Evolutionary conservation across 2,797 vertebrate species (phyloP).

Genomic region (Gymnothorax reevesii): DNA sequence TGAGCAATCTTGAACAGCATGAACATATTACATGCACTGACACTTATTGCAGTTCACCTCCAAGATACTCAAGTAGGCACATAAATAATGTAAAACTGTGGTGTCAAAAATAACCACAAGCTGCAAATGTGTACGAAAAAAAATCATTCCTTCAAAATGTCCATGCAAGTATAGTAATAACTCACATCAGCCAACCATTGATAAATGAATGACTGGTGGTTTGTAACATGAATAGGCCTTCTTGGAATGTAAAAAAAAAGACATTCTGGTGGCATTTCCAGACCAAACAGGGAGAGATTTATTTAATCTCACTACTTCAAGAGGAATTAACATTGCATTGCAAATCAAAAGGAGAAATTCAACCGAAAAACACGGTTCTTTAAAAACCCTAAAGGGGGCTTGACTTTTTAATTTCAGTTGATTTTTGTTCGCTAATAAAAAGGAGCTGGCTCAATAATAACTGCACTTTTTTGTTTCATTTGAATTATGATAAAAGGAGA

Average conservation of each 20-base stretch:
- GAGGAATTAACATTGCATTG: conserved; percentile 57
- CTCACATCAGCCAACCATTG: conserved; percentile 1
- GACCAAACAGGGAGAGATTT: conserved; percentile 20
- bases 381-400: not conserved
- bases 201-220: conserved; percentile 16
- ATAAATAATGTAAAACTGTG: conserved; percentile 64
- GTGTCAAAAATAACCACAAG: conserved; percentile 64
- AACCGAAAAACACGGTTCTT: conserved; percentile 2
- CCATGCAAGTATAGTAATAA: conserved; percentile 14
- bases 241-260: not conserved
- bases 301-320: conserved; percentile 59
- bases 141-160: conserved; percentile 45
- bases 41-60: conserved; percentile 61
- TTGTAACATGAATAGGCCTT: not conserved
- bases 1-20: not conserved
- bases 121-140: conserved; percentile 32
- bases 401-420: not conserved
- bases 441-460: not conserved
- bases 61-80: conserved; percentile 54
- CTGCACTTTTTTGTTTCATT: not conserved
- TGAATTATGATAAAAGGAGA: not conserved
- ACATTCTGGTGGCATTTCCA: not conserved
- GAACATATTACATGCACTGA: conserved; percentile 40
- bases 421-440: not conserved
- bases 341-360: conserved; percentile 38